A percentile compares a stretch with the other conserved stretches of the same genome.
Conservation (phyloP, 1,140 invertebrate genomes). For the Patella vulgata region DNA sequence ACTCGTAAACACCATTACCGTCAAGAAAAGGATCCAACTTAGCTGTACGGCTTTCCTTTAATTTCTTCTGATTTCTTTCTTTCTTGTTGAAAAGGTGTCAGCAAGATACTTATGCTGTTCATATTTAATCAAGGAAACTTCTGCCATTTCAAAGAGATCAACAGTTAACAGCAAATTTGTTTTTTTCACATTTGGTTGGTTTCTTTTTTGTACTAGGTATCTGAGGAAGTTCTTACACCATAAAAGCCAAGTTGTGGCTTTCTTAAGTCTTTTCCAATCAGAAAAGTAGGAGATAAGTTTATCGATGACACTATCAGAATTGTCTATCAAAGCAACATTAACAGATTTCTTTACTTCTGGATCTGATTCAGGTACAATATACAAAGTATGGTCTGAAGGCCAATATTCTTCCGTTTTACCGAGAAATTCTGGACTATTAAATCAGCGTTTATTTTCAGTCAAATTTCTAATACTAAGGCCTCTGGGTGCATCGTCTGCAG, state of each 20-base stretch:
- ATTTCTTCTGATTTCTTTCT: neutral
- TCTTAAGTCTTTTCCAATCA: slow-evolving; percentile 13
- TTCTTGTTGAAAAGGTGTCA: slow-evolving; percentile 20
- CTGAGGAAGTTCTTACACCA: neutral
- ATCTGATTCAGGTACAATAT: neutral
- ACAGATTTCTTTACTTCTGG: slow-evolving; percentile 4
- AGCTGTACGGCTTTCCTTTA: slow-evolving; percentile 10
- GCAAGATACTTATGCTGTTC: slow-evolving; percentile 6
- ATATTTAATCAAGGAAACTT: slow-evolving; percentile 6
- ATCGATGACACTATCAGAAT: neutral
- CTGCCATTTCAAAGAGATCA: neutral
- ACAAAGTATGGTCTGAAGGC: neutral
- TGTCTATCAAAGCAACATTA: neutral
- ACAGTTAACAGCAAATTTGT: neutral
- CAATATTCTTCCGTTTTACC: slow-evolving; percentile 8
- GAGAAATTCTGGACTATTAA: slow-evolving; percentile 30
- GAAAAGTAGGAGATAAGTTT: slow-evolving; percentile 13
- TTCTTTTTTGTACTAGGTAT: neutral
- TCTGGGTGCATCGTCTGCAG: slow-evolving; percentile 20
- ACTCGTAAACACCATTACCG: slow-evolving; percentile 19
- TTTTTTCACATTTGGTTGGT: neutral
- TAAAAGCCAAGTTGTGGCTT: slow-evolving; percentile 9
- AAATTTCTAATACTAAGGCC: slow-evolving; percentile 18
- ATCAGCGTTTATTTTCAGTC: slow-evolving; percentile 1
- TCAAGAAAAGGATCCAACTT: slow-evolving; percentile 27